Evolutionary conservation across 2,888 invertebrate species (phyloP), one percentile per base, ranked within the genome.

Genomic region (Crocallis elinguaria): DNA sequence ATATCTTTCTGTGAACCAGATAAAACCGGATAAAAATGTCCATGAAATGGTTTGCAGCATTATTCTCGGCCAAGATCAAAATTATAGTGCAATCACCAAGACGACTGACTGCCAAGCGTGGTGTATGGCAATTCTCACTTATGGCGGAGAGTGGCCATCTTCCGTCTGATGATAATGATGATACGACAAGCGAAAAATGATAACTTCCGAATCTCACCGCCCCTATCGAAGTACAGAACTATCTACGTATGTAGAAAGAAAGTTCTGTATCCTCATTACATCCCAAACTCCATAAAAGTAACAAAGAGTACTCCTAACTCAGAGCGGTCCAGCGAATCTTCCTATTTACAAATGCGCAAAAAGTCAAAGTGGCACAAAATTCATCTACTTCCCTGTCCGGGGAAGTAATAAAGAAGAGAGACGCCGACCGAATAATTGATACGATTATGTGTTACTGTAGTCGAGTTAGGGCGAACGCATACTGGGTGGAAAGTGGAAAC

Each of bases 361-460:
- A 79, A 77, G 72, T 73, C 69, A 68, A 64, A 73, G 65, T 69
- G 61, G 67, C 64, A 69, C 68, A 74, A 75, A 75, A 78, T 66
- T 71, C 71, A 73, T 74, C 71, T 71, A 77, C 72, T 67, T 66
- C 72, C 70, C 71, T 73, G 69, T 76, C 73, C 72, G 71, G 75
- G 77, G 80, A 80, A 77, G 86, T 85, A 87, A 88, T 87, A 87
- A 86, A 86, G 84, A 80, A 86, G 80, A 81, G 75, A 76, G 84
- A 88, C 83, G 82, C 84, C 82, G 82, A 78, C 80, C 86, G 87
- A 88, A 88, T 89, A 88, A 88, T 88, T 88, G 86, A 88, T 88
- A 86, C 85, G 82, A 84, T 87, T 87, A 86, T 86, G 84, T 82
- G 79, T 78, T 80, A 70, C 71, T 61, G 65, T 60, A 71, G 62